Evolutionary conservation across 2,113 vertebrate species (phyloP), one percentile per base, ranked within the genome.

Genomic region (Dryoscopus gambensis): DNA sequence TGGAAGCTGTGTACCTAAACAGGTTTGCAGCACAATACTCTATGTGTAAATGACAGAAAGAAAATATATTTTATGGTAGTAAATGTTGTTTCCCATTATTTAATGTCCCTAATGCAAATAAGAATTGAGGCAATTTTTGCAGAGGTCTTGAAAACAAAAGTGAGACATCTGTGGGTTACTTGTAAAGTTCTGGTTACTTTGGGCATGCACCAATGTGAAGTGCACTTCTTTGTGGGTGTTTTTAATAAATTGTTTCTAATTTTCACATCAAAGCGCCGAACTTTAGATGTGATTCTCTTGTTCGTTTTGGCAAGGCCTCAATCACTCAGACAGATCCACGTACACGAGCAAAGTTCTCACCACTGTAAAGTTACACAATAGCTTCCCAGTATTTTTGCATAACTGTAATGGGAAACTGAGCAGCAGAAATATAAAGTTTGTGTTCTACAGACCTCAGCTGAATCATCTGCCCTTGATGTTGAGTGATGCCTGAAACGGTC

Each of bases 401-500:
- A 81, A 37, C 65, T 65, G 27, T 18, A 2, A 5, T n/a, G 77
- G 40, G 31, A 44, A 87, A 85, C 55, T 20, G 21, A 83, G 39
- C 7, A 28, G 77, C 87, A 91, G 67, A 70, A 93, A 90, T 46
- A 62, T 69, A 81, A 84, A 64, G 5, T 63, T 37, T 28, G 92
- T 65, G 33, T 55, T 94, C 97, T 98, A 98, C 89, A 70, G 83
- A 97, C 94, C 79, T 95, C 96, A 92, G 89, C 81, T 87, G 97
- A 94, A 86, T 98, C 98, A 85, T 97, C 97, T 35, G 97, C 44
- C 67, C 97, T 98, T 57, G 94, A 77, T 74, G 85, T 42, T 0
- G 97, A 96, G 18, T 96, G 96, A 44, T 98, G 97, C 82, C 93
- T 97, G 91, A 96, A 97, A 33, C 97, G 95, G 46, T 98, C 98